A percentile compares a stretch with the other conserved stretches of the same genome.
Conservation (phyloP, 2,113 vertebrate species). For the Alectura lathami region DNA sequence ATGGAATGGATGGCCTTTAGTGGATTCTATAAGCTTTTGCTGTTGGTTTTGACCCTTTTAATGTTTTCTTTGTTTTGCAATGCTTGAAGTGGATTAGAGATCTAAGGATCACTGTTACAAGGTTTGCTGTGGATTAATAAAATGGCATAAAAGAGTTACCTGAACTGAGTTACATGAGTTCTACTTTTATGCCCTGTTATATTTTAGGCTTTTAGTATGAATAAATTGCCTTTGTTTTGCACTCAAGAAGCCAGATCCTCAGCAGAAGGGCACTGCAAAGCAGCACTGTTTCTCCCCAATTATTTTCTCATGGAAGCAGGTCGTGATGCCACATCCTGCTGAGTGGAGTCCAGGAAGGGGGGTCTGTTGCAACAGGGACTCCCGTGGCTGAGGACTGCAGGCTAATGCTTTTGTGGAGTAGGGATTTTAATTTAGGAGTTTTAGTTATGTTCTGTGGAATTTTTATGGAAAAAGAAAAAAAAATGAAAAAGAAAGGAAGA, state of each 20-base stretch:
- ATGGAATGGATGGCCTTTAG: background rate
- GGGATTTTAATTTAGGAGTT: background rate
- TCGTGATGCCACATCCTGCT: slow-evolving; percentile 29
- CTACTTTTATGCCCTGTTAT: background rate
- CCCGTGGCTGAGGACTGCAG: background rate
- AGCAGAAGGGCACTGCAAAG: background rate
- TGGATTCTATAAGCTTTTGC: slow-evolving; percentile 13
- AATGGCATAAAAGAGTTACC: background rate
- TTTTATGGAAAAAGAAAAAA: no score
- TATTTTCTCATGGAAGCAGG: background rate
- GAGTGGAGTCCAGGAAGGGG: background rate
- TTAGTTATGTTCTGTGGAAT: background rate
- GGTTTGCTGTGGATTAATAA: slow-evolving; percentile 52
- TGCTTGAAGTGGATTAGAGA: slow-evolving; percentile 54
- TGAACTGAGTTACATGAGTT: slow-evolving; percentile 18
- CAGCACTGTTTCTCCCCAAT: background rate
- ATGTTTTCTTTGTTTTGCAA: slow-evolving; percentile 62
- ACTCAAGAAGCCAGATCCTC: slow-evolving; percentile 13
- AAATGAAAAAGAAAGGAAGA: no score
- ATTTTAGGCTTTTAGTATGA: slow-evolving; percentile 9
- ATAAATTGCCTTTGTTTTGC: slow-evolving; percentile 2
- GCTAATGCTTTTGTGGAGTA: background rate
- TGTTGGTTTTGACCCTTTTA: slow-evolving; percentile 35
- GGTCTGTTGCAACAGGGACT: background rate
- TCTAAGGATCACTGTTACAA: slow-evolving; percentile 42